Evolutionary conservation across 2,888 invertebrate genomes (phyloP), one percentile per base, ranked within the genome.

Genomic region (Heliconius sara): DNA sequence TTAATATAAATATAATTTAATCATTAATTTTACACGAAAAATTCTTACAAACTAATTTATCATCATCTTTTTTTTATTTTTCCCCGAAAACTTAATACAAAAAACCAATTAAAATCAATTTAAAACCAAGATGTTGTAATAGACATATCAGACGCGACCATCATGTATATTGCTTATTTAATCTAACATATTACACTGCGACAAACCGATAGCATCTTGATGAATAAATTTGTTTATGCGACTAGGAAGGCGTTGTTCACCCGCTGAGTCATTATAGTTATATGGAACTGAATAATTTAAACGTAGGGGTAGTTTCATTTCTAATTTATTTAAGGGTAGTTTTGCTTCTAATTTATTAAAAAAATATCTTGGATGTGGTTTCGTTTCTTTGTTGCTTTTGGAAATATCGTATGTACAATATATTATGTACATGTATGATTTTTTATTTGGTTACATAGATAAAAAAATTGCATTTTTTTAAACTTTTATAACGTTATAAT

Each of bases 211-310:
- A 89, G 84, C 84, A 89, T 90, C 89, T 87, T 88, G 87, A 88
- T 89, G 90, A 89, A 92, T 92, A 91, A 90, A 92, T 91, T 91
- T 90, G 87, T 87, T 88, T 83, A 83, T 86, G 88, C 87, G 89
- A 89, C 88, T 87, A 88, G 84, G 85, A 83, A 87, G 86, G 84
- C 86, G 82, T 82, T 80, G 77, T 60, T 80, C 77, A 81, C 78
- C 78, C 63, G 78, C 77, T 67, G 79, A 80, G 72, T 79, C 83
- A 83, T 83, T 83, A 81, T 70, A 47, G 77, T 78, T 75, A 27
- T n/a, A 75, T 65, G 75, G 10, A 30, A 39, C 43, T 63, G 34
- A 25, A 27, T 19, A 73, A 43, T 65, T 75, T 65, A 65, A 43
- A 19, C 5, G 47, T 25, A 27, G 25, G 25, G 10, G 22, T 47